Conservation (phyloP, 1,140 invertebrate species). For the Oscheius sp. region DNA sequence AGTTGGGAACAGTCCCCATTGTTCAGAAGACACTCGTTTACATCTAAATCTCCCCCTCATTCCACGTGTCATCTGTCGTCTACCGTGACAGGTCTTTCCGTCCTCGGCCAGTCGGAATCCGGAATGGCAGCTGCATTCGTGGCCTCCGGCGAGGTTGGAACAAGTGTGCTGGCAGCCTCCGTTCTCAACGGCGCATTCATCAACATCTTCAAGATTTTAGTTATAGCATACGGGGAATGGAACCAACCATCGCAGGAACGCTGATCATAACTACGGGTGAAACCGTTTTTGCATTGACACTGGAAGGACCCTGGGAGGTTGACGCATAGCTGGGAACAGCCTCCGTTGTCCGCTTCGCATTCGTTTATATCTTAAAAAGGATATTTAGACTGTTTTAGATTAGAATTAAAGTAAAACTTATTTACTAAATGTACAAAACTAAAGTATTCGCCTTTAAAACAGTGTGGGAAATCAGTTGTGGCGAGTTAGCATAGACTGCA, state of each 20-base stretch:
- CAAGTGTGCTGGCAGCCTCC: conserved; percentile 67
- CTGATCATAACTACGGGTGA: conserved; percentile 28
- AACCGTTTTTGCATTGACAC: conserved; percentile 59
- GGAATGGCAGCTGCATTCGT: conserved; percentile 62
- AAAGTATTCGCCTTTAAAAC: too few species aligned
- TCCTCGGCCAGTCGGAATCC: conserved; percentile 62
- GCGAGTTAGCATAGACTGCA: too few species aligned
- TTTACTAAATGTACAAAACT: too few species aligned
- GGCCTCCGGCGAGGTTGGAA: conserved; percentile 63
- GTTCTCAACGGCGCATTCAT: conserved; percentile 67
- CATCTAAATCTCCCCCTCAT: too few species aligned
- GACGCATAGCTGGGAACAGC: conserved; percentile 63
- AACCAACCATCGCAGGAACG: conserved; percentile 41
- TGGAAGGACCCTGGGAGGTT: conserved; percentile 63
- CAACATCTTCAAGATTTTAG: conserved; percentile 57
- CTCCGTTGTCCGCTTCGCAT: conserved; percentile 61
- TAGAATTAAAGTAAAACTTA: too few species aligned
- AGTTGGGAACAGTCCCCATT: conserved; percentile 96
- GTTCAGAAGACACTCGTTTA: conserved; percentile 72
- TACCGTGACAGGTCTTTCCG: conserved; percentile 63
- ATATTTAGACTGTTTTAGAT: too few species aligned
- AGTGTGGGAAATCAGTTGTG: too few species aligned
- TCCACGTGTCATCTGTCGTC: too few species aligned
- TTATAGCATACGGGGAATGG: neutral
- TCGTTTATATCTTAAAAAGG: conserved; percentile 64